Conservation (phyloP, 1,140 invertebrate species). For the Saccostrea cuccullata region DNA sequence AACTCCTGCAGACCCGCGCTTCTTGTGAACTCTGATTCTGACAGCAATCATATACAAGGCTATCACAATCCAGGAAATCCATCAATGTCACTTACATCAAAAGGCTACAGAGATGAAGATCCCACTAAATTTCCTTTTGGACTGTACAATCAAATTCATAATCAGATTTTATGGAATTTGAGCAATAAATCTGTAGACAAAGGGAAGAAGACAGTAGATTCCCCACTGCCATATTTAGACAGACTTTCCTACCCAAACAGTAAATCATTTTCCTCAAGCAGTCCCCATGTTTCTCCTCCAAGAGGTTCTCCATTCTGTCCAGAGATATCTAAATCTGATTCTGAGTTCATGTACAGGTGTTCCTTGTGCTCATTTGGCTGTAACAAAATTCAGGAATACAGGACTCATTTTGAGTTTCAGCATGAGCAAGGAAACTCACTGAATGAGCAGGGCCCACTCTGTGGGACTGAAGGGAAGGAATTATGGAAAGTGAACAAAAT, state of each 20-base stretch:
- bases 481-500: constrained; percentile 70
- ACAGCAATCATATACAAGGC: not conserved
- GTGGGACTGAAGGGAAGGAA: constrained; percentile 57
- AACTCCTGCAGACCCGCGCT: not conserved
- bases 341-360: constrained; percentile 52
- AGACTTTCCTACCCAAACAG: not conserved
- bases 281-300: not conserved
- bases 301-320: not conserved
- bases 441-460: not conserved
- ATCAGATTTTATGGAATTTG: constrained; percentile 32
- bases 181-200: not conserved
- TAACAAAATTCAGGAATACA: constrained; percentile 58
- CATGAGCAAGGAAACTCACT: constrained; percentile 49
- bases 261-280: not conserved
- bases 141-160: constrained; percentile 4
- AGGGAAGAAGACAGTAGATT: not conserved
- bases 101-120: not conserved
- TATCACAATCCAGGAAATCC: not conserved
- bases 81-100: not conserved
- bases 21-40: constrained; percentile 9
- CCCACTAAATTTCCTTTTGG: not conserved
- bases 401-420: constrained; percentile 55
- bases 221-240: not conserved
- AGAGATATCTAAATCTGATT: not conserved
- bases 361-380: constrained; percentile 62